Percentiles rank a stretch among this genome's conserved stretches.
Conservation (phyloP, 2,888 invertebrate genomes). For the Lochmaea capreae region DNA sequence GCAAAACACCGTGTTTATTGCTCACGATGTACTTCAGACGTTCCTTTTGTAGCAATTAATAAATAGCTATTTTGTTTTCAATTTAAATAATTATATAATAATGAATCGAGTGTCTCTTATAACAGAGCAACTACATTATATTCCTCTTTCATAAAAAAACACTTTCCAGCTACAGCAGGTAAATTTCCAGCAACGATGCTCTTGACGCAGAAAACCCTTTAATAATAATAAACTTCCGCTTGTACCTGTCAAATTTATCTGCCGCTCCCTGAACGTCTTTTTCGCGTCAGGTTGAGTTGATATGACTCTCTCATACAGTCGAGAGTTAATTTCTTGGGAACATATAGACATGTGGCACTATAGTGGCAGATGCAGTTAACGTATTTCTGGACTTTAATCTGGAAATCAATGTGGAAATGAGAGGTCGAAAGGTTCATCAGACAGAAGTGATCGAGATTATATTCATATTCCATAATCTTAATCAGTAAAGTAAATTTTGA, state of each 20-base stretch:
- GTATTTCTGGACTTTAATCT: conserved; percentile 36
- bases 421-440: conserved; percentile 16
- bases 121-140: background rate
- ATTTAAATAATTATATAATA: too few relatives aligned
- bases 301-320: conserved; percentile 17
- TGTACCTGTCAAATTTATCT: conserved; percentile 55
- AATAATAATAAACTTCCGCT: conserved; percentile 49
- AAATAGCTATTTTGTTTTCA: too few relatives aligned
- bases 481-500: too few relatives aligned
- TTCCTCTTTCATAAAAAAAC: background rate
- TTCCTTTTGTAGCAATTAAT: too few relatives aligned
- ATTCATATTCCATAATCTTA: too few relatives aligned
- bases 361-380: conserved; percentile 40
- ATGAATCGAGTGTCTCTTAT: too few relatives aligned
- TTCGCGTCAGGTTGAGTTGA: conserved; percentile 44
- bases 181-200: background rate
- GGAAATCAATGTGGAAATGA: conserved; percentile 27
- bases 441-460: conserved; percentile 1
- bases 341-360: conserved; percentile 52
- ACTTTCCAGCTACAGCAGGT: background rate
- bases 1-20: too few relatives aligned
- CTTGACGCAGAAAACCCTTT: background rate
- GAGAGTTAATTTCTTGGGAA: conserved; percentile 54
- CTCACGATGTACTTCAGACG: too few relatives aligned
- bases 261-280: conserved; percentile 51